Evolutionary conservation across 2,888 invertebrate genomes (phyloP).

Genomic region (Cerastis rubricosa): DNA sequence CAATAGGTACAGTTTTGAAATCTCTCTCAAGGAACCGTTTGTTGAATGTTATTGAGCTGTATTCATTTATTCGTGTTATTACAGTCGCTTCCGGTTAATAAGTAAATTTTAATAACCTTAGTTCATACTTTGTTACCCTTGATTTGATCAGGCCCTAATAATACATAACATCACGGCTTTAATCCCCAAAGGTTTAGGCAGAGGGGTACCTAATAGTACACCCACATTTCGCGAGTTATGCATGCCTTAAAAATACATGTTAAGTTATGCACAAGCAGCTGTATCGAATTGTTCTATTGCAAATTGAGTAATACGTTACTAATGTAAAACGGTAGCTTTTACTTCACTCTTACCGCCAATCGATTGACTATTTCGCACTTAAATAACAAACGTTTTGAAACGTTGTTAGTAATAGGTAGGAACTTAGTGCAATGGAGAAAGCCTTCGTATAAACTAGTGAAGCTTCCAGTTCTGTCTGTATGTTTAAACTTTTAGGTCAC

Average conservation of each 20-base stretch:
- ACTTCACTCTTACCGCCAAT: not conserved
- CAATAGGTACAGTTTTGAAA: slow-evolving; percentile 35
- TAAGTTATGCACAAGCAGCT: not conserved
- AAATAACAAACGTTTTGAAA: not conserved
- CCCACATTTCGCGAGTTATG: too few relatives aligned
- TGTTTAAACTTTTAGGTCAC: not conserved
- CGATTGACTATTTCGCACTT: too few relatives aligned
- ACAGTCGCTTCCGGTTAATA: slow-evolving; percentile 24
- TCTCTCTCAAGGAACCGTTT: slow-evolving; percentile 10
- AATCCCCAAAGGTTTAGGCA: too few relatives aligned
- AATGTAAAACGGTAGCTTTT: not conserved
- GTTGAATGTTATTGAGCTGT: slow-evolving; percentile 10
- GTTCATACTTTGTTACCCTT: not conserved
- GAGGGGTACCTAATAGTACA: too few relatives aligned
- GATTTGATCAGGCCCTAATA: not conserved
- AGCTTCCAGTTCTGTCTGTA: not conserved
- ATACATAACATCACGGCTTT: not conserved
- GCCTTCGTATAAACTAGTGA: slow-evolving; percentile 3
- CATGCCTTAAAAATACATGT: not conserved
- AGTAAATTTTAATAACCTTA: not conserved
- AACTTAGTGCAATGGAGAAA: not conserved
- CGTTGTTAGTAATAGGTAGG: not conserved
- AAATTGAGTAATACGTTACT: slow-evolving; percentile 30
- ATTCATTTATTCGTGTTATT: slow-evolving; percentile 8
- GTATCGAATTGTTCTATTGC: not conserved